Percentiles rank a stretch among this genome's conserved stretches.
Conservation (phyloP, 2,113 vertebrate species). For the Nicator chloris region DNA sequence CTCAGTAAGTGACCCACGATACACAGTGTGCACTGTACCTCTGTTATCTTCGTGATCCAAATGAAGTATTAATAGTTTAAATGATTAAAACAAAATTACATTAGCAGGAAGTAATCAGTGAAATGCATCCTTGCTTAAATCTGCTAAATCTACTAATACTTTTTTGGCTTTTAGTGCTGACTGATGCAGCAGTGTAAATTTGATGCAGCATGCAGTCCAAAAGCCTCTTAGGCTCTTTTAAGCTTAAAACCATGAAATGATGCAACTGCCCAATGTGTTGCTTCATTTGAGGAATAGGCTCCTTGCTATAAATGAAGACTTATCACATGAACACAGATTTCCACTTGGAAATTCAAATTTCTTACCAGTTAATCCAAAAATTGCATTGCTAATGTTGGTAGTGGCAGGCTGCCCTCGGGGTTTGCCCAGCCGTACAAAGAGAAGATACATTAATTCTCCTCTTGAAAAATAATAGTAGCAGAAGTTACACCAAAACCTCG, state of each 20-base stretch:
- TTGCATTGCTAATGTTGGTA: not conserved
- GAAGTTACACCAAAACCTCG: not conserved
- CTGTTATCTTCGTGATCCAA: not conserved
- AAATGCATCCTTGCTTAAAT: constrained; percentile 56
- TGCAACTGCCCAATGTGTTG: not conserved
- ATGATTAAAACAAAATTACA: constrained; percentile 41
- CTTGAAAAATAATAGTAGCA: not conserved
- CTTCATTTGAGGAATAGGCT: not conserved
- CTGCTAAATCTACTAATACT: constrained; percentile 51
- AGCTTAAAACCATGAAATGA: constrained; percentile 29
- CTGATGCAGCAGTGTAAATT: constrained; percentile 35
- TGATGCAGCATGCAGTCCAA: constrained; percentile 20
- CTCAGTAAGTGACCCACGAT: not conserved
- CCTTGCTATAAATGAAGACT: not conserved
- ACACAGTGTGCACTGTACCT: not conserved
- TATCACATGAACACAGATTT: not conserved
- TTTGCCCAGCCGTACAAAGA: not conserved
- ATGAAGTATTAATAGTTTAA: not conserved
- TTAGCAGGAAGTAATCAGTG: constrained; percentile 63
- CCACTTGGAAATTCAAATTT: not conserved
- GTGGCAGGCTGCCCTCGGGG: not conserved
- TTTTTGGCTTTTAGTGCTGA: constrained; percentile 39
- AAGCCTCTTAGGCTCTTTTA: constrained; percentile 59
- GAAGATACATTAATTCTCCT: not conserved
- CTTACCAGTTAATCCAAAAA: not conserved